Conservation (phyloP, 64 coral and sea anemone genomes). For the Montipora sp. region DNA sequence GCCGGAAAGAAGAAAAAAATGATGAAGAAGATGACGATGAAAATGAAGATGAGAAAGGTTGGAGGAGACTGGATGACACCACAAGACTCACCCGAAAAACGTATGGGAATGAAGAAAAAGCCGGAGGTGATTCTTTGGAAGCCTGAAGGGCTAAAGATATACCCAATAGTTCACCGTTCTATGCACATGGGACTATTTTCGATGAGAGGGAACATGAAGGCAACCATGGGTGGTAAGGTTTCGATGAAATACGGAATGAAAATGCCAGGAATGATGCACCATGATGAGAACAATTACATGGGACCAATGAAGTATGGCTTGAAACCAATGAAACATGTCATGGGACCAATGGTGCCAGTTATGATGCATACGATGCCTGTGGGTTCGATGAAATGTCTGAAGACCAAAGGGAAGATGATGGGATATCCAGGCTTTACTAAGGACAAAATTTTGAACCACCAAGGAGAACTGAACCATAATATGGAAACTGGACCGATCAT, state of each 20-base stretch:
- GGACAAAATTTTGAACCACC: not conserved
- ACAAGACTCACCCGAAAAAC: not conserved
- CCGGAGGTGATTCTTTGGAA: not conserved
- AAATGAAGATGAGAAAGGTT: not conserved
- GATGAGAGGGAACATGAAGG: too few relatives aligned
- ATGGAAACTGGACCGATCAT: slow-evolving; percentile 24
- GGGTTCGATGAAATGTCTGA: not conserved
- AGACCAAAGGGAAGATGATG: not conserved
- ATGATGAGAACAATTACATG: not conserved
- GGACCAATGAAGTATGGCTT: not conserved
- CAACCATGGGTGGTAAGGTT: not conserved
- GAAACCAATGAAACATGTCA: not conserved
- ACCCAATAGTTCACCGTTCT: not conserved
- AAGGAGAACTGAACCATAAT: not conserved
- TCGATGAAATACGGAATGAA: not conserved
- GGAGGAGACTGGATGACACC: not conserved
- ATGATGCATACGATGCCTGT: not conserved
- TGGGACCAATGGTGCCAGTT: not conserved
- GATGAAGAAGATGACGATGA: not conserved
- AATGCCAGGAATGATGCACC: not conserved
- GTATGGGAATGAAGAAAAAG: not conserved
- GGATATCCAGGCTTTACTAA: not conserved
- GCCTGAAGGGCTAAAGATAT: not conserved
- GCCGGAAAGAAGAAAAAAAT: not conserved
- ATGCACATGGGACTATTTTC: not conserved